Evolutionary conservation across 2,113 vertebrate genomes (phyloP), one percentile per base, ranked within the genome.

Genomic region (Paracanthobrama guichenoti): DNA sequence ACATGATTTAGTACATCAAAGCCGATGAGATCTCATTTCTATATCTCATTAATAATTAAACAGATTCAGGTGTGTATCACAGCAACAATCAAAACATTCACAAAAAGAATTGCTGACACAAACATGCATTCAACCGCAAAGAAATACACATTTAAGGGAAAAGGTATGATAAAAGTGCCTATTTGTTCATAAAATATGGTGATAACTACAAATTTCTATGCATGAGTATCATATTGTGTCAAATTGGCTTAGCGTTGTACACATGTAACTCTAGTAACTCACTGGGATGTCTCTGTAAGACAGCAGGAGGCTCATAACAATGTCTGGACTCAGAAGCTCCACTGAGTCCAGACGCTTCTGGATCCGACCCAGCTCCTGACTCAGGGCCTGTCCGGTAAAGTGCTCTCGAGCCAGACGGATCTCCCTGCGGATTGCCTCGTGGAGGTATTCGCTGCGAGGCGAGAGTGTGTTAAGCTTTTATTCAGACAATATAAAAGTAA

Each of bases 241-340:
- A 72, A 7, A 46, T 24, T 71, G 24, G 69, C 42, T 72, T 46
- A 8, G 12, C 1, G 2, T 14, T 46, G 22, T 57, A 42, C 3
- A 59, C 31, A 60, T 59, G 39, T 66, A 91, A 35, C 35, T 28
- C 16, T 46, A 31, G 18, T n/a, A 48, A 77, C 87, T 42, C 64
- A 95, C 97, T 95, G 97, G 96, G 20, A 96, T 92, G 0, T 98
- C 97, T 0, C 97, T 94, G 91, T 97, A 98, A 83, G 95, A 96
- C 13, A 98, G 91, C 71, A 98, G 89, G 60, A 98, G 93, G 90
- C 95, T 97, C 92, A 97, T 95, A 87, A 98, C 89, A 1, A 98
- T 96, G 80, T 98, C 97, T 0, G 96, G 95, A 64, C 94, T 97
- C 83, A 98, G 94, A 82, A 97, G 93, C 89, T 98, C 97, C n/a